Evolutionary conservation across 1,140 invertebrate genomes (phyloP), one percentile per base, ranked within the genome.

Genomic region (Acromyrmex heyeri): DNA sequence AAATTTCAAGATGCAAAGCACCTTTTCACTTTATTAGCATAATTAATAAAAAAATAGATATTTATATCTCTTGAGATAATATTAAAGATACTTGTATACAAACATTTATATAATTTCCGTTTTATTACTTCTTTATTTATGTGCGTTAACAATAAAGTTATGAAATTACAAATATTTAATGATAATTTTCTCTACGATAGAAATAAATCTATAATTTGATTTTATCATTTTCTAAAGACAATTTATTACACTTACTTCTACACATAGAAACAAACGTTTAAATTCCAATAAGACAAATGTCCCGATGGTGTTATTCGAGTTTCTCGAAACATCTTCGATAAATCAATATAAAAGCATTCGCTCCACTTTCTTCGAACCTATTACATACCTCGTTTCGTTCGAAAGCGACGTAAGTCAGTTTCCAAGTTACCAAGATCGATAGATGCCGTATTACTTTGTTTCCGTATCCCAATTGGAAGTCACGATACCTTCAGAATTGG

Each of bases 341-440:
- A 81, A 81, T 81, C 65, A 57, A 81, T 72, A 12, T 61, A 59
- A 61, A 34, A 75, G 38, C 27, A 30, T 34, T 73, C 30, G 79
- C 18, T 61, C 24, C 69, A 75, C 18, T 83, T 73, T 83, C 67
- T 34, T 73, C 27, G 24, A 24, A n/a, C 24, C 48, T 62, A 67
- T 67, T 65, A 73, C 24, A 48, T 73, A 24, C 24, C 18, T 83
- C 27, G 38, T 83, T 83, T 75, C 79, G 14, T 61, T 14, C 24
- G 44, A 61, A 73, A 27, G 55, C 55, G 44, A 57, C 27, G 24
- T 44, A 72, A 81, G 65, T 82, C 65, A 61, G 24, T 62, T 55
- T 57, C 24, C 14, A 61, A 48, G 34, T 57, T 73, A 24, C 14
- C 27, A 48, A 30, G 67, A 48, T 72, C 62, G 48, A 18, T 44